Percentiles rank a stretch among this genome's conserved stretches.
Conservation (phyloP, 2,113 vertebrate genomes). For the Pelobates fuscus region DNA sequence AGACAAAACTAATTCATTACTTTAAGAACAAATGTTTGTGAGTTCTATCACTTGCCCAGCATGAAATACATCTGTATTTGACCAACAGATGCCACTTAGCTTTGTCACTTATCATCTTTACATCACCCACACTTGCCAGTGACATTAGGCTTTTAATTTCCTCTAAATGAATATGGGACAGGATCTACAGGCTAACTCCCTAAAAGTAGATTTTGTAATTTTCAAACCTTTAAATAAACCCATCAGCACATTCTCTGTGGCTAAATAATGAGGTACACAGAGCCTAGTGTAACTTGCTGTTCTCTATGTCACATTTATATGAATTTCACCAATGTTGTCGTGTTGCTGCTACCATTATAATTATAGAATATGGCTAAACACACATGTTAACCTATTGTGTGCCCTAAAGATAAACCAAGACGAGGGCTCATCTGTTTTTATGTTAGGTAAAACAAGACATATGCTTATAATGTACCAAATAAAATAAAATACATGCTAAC, state of each 20-base stretch:
- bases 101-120: slow-evolving; percentile 17
- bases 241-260: slow-evolving; percentile 19
- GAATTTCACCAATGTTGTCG: slow-evolving; percentile 5
- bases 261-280: slow-evolving; percentile 30
- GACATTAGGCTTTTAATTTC: not conserved
- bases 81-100: slow-evolving; percentile 22
- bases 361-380: not conserved
- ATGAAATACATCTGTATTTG: slow-evolving; percentile 34
- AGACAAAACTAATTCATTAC: too few species aligned
- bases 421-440: too few species aligned
- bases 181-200: slow-evolving; percentile 10
- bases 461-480: too few species aligned
- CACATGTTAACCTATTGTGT: not conserved
- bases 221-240: slow-evolving; percentile 38
- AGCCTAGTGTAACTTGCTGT: slow-evolving; percentile 5
- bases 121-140: slow-evolving; percentile 24
- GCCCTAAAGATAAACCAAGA: not conserved
- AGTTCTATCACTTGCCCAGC: slow-evolving; percentile 7
- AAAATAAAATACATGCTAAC: too few species aligned
- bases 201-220: not conserved
- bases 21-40: slow-evolving; percentile 23
- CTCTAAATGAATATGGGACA: not conserved
- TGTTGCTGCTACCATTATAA: not conserved
- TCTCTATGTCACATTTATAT: slow-evolving; percentile 18
- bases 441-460: too few species aligned